A percentile compares a stretch with the other conserved stretches of the same genome.
Conservation (phyloP, 2,797 vertebrate genomes). For the Steatocranus sp. region DNA sequence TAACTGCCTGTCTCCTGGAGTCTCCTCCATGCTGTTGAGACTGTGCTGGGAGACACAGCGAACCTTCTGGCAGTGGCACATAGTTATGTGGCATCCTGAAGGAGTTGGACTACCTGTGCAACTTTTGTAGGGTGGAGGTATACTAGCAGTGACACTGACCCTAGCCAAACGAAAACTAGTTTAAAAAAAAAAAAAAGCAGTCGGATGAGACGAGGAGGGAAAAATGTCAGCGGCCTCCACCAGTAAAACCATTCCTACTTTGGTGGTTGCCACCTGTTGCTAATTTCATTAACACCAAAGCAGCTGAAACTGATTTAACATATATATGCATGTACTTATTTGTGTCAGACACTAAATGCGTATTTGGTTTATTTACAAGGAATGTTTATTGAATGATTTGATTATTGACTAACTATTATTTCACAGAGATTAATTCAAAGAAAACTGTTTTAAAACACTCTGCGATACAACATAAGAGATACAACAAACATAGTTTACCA, state of each 20-base stretch:
- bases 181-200: neutral
- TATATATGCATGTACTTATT: neutral
- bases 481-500: neutral
- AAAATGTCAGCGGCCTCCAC: neutral
- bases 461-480: neutral
- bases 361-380: neutral
- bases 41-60: neutral
- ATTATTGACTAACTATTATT: neutral
- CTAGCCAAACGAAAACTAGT: accelerated
- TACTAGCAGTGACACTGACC: neutral
- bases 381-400: neutral
- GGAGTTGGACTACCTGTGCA: neutral
- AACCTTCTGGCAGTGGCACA: neutral
- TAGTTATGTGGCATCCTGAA: neutral
- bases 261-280: neutral
- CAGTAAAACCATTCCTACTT: accelerated
- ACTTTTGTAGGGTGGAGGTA: accelerated
- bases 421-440: accelerated
- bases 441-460: neutral
- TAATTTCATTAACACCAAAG: neutral
- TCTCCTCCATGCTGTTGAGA: neutral
- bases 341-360: neutral
- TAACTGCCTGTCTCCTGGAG: neutral
- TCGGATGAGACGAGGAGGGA: no score
- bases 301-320: neutral